Percentiles rank a stretch among this genome's conserved stretches.
Conservation (phyloP, 1,140 invertebrate species). For the Campoletis sonorensis region DNA sequence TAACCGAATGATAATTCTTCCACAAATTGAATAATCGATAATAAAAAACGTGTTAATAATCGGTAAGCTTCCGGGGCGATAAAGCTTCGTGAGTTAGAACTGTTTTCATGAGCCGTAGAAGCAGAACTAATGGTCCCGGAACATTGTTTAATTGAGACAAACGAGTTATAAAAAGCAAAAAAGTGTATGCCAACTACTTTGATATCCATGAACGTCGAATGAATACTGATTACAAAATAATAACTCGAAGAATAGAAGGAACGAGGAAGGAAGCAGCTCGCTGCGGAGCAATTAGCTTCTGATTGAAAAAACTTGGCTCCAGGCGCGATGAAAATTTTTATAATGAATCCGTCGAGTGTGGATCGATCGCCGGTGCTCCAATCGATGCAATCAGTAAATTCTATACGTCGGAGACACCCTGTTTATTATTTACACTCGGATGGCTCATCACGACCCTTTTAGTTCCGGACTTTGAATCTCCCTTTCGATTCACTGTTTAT, state of each 20-base stretch:
- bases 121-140: background rate
- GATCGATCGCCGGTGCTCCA: no score
- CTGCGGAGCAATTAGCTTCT: no score
- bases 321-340: no score
- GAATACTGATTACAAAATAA: background rate
- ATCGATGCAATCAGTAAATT: background rate
- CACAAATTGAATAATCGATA: conserved; percentile 6
- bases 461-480: conserved; percentile 36
- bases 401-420: background rate
- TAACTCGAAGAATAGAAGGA: no score
- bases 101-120: background rate
- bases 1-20: background rate
- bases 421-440: conserved; percentile 11
- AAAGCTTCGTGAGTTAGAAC: no score
- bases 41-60: background rate
- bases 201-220: background rate
- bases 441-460: conserved; percentile 35
- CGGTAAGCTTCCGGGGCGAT: background rate
- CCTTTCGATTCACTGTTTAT: conserved; percentile 1
- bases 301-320: no score
- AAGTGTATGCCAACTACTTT: background rate
- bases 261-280: no score
- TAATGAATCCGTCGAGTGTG: no score
- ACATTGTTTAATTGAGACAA: background rate
- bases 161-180: background rate